Conservation (phyloP, 2,797 vertebrate genomes). For the Rhinichthys osculus region DNA sequence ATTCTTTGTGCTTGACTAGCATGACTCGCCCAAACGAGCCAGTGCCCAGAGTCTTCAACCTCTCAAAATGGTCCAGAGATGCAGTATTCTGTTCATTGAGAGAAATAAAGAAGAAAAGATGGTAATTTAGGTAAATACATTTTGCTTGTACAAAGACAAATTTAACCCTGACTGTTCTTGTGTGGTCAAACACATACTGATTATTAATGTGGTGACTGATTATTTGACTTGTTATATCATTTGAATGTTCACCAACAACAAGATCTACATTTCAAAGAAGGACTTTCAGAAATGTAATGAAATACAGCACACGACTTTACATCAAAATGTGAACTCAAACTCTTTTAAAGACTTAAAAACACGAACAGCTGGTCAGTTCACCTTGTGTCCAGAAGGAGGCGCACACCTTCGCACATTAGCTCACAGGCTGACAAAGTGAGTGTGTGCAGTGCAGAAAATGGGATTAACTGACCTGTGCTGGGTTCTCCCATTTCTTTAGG, state of each 20-base stretch:
- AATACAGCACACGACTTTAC: neutral
- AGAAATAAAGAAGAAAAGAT: neutral
- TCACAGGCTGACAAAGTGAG: neutral
- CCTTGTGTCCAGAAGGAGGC: conserved; percentile 51
- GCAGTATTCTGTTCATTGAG: conserved; percentile 84
- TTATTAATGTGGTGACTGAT: neutral
- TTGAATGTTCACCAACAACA: neutral
- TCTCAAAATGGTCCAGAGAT: conserved; percentile 90
- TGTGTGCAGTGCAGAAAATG: neutral
- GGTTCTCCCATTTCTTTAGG: conserved; percentile 95
- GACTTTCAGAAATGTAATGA: neutral
- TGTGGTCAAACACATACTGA: too few species aligned
- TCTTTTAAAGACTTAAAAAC: neutral
- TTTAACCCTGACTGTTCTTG: neutral
- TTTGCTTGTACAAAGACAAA: neutral
- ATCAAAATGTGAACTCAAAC: neutral
- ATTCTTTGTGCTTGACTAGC: conserved; percentile 91
- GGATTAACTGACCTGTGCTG: conserved; percentile 83
- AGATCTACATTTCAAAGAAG: neutral
- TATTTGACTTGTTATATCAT: neutral
- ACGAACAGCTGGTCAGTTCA: neutral
- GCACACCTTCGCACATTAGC: neutral
- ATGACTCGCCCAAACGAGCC: conserved; percentile 95
- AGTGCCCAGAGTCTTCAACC: conserved; percentile 93
- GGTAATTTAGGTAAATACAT: neutral